phyloP scores from a whole-genome alignment of 2,113 vertebrate species.

The Trichomycterus rosablanca region DNA sequence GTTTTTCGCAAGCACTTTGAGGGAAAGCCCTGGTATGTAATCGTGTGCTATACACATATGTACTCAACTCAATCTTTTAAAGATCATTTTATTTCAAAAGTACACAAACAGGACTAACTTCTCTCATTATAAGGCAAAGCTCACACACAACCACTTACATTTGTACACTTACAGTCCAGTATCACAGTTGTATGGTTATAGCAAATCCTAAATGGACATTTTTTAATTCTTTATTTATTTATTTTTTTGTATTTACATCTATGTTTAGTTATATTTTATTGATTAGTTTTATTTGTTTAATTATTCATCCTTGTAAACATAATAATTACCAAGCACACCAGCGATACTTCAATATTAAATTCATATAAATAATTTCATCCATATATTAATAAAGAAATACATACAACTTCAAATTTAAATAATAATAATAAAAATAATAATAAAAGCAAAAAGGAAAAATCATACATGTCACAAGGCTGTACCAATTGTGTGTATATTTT shows the following conservation, averaged over 20 bases:
- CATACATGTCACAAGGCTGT: neutral
- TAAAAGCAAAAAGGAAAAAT: slow-evolving; percentile 4
- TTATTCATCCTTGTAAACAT: slow-evolving; percentile 23
- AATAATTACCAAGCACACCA: slow-evolving; percentile 68
- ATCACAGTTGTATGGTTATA: slow-evolving; percentile 85
- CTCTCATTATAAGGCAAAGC: slow-evolving; percentile 84
- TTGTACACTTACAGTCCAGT: slow-evolving; percentile 74
- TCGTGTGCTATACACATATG: neutral
- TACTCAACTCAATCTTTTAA: slow-evolving; percentile 72
- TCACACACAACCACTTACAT: slow-evolving; percentile 76
- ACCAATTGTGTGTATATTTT: neutral
- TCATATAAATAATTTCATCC: too few species aligned
- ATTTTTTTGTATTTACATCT: neutral
- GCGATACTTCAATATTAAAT: slow-evolving; percentile 53
- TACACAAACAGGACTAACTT: slow-evolving; percentile 85
- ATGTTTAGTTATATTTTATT: slow-evolving; percentile 45
- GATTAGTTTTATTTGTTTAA: slow-evolving; percentile 5
- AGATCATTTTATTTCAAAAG: slow-evolving; percentile 97
- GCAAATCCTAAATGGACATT: slow-evolving; percentile 81
- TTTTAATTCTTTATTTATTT: too few species aligned
- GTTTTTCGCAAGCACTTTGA: slow-evolving; percentile 5
- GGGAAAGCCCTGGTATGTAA: slow-evolving; percentile 14
- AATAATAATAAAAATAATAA: slow-evolving; percentile 37
- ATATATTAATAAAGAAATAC: too few species aligned
- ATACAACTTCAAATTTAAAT: slow-evolving; percentile 53